Conservation (phyloP, 2,113 vertebrate species). For the Onychorhynchus coronatus region DNA sequence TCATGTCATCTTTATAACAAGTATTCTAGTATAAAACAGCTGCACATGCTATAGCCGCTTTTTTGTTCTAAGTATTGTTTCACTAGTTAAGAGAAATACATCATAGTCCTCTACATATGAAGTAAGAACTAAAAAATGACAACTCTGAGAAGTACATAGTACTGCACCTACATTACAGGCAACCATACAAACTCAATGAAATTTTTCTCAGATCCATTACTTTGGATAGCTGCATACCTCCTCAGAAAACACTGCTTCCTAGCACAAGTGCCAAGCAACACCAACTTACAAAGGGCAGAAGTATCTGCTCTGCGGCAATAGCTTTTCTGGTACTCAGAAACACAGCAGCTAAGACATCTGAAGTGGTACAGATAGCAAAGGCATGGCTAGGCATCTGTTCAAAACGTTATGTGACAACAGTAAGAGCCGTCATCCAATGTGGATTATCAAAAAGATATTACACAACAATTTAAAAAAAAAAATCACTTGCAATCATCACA, state of each 20-base stretch:
- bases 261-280: not conserved
- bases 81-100: not conserved
- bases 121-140: not conserved
- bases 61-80: not conserved
- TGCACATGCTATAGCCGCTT: not conserved
- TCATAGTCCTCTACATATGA: not conserved
- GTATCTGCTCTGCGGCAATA: not conserved
- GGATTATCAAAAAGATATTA: not conserved
- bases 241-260: not conserved
- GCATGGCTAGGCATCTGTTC: not conserved
- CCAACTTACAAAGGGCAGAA: not conserved
- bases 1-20: not conserved
- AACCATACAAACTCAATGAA: not conserved
- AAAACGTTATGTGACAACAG: not conserved
- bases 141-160: not conserved
- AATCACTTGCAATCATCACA: not conserved
- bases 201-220: not conserved
- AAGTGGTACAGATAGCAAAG: not conserved
- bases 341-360: not conserved
- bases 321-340: not conserved
- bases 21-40: not conserved
- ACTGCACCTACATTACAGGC: not conserved
- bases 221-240: not conserved
- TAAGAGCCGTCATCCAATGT: not conserved
- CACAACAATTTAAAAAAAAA: not conserved